Base-by-base conservation (phyloP, 1,140 invertebrate species). In the Bombus balteatus region DNA sequence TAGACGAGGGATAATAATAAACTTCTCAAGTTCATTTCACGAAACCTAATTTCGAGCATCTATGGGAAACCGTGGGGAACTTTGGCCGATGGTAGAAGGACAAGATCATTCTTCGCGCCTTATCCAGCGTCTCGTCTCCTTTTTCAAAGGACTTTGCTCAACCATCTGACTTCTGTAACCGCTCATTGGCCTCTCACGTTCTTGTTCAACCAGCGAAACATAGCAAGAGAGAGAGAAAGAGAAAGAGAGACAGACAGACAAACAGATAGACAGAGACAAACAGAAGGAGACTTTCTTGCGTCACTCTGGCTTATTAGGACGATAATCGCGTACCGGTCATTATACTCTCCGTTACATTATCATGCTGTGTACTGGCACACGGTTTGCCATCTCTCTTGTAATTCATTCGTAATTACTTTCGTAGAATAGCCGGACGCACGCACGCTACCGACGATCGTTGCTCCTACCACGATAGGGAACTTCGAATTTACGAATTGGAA, bases 381-480 rank as follows among this genome's bases (percentile, higher is more conserved):
- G 85, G 88, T 90, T 91, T 92, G 53, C 81, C 41, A 43, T 86
- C 80, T 75, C 83, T 89, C 91, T 91, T 86, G 91, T 94, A 92
- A 94, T 93, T 92, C 91, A 93, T 90, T 90, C 90, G 91, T 94
- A 94, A 94, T 94, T 92, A 94, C 92, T 90, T 94, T 93, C 91
- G 92, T 87, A 91, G 92, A 92, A 93, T 25, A 72, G 73, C 87
- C 89, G 90, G 91, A 92, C 90, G 88, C 85, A 91, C 91, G 90
- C 93, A 92, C 93, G 89, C 91, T 92, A 92, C 89, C 72, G 91
- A 90, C 47, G 47, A 70, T 79, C 71, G 39, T 43, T 73, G 28
- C 39, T 32, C 37, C 32, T 10, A 22, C 32, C 41, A 32, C 34
- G 28, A 77, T 76, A 68, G 22, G 39, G 74, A 37, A 72, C 71